Percentiles rank a stretch among this genome's conserved stretches.
Evolutionary conservation across 2,888 invertebrate genomes (phyloP).

Genomic region (Caenorhabditis parvicauda): DNA sequence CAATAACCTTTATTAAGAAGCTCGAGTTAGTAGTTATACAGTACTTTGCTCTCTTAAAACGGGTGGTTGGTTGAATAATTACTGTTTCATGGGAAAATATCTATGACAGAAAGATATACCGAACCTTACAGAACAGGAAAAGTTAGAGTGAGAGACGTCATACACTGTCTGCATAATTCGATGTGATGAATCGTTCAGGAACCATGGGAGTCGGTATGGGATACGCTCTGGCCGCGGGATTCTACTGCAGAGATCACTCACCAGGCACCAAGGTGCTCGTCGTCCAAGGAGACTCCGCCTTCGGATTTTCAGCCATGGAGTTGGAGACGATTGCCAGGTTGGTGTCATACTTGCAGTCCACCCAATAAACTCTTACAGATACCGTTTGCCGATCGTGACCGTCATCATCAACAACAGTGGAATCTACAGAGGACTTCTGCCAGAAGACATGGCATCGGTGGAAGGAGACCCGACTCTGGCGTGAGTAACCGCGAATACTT

Average conservation of each 20-base stretch:
- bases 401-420: slow-evolving; percentile 93
- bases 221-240: slow-evolving; percentile 74
- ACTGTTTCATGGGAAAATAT: too few species aligned
- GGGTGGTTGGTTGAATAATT: too few species aligned
- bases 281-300: slow-evolving; percentile 93
- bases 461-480: slow-evolving; percentile 73
- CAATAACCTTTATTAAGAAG: too few species aligned
- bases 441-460: slow-evolving; percentile 74
- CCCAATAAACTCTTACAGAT: slow-evolving; percentile 68
- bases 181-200: slow-evolving; percentile 6
- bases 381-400: slow-evolving; percentile 84
- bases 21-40: too few species aligned
- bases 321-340: slow-evolving; percentile 87
- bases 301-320: slow-evolving; percentile 98
- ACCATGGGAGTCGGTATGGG: slow-evolving; percentile 60
- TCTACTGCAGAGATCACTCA: slow-evolving; percentile 80
- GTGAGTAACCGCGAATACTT: background rate
- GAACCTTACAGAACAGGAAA: too few species aligned
- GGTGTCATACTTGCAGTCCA: too few species aligned
- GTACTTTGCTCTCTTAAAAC: too few species aligned
- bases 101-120: too few species aligned
- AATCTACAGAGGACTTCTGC: slow-evolving; percentile 83
- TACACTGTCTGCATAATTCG: background rate
- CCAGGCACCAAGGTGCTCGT: slow-evolving; percentile 81
- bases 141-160: background rate